Percentiles rank a stretch among this genome's conserved stretches.
These are phyloP conservation scores for Aratinga solstitialis DNA, from an alignment of 2,797 vertebrate genomes.

Conservation along the genomic window DNA sequence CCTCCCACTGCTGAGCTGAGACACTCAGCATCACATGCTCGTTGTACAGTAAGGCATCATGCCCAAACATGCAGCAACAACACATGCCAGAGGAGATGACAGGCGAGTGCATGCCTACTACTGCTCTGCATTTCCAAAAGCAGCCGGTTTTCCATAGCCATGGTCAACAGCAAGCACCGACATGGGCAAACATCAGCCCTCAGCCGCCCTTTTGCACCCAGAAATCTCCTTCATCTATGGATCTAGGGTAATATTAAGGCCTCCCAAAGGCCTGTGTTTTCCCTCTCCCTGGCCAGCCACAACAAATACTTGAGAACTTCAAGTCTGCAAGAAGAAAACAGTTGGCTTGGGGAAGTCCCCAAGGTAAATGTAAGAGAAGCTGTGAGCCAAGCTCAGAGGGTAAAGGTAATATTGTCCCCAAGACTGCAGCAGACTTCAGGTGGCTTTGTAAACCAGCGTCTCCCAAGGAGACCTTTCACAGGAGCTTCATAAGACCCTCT, in stretches of 20 bases:
- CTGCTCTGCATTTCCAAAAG: background rate
- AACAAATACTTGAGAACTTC: background rate
- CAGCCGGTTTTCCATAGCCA: background rate
- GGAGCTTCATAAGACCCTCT: background rate
- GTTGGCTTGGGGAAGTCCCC: background rate
- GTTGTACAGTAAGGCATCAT: fast-evolving
- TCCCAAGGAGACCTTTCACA: background rate
- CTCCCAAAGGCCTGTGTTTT: background rate
- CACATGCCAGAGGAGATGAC: background rate
- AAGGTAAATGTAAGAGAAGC: background rate
- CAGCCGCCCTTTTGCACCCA: background rate
- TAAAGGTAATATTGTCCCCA: background rate
- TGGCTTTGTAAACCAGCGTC: background rate
- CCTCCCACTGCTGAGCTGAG: fast-evolving
- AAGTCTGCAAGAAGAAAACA: background rate
- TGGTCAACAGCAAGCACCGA: fast-evolving
- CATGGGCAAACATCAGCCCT: background rate
- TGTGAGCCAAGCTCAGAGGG: background rate
- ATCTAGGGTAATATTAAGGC: background rate
- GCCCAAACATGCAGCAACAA: background rate
- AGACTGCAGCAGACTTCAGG: fast-evolving
- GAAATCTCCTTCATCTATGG: background rate
- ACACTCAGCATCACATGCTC: background rate
- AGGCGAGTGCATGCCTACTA: background rate
- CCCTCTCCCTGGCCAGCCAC: background rate